These are phyloP conservation scores for Ataeniobius toweri DNA, from an alignment of 2,797 vertebrate species.

Conservation along the genomic window DNA sequence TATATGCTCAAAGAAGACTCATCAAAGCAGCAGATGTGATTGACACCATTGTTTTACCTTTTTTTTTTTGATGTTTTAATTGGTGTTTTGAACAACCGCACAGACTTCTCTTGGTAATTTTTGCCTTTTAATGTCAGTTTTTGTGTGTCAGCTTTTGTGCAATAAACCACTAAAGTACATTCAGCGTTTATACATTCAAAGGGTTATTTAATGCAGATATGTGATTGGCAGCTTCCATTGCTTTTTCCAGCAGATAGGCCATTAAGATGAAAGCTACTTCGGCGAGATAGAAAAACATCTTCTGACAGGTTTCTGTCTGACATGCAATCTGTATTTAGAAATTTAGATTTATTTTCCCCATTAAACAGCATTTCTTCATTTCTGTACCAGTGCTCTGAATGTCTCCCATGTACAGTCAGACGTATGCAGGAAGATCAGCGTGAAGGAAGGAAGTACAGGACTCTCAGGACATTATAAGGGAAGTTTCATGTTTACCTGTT, in stretches of 20 bases:
- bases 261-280: constrained; percentile 7
- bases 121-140: background rate
- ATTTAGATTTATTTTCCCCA: background rate
- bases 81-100: background rate
- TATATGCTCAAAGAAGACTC: background rate
- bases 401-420: constrained; percentile 12
- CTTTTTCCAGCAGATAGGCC: background rate
- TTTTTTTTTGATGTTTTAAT: background rate
- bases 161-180: background rate
- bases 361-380: background rate
- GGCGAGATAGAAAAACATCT: background rate
- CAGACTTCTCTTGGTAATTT: background rate
- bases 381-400: constrained; percentile 31
- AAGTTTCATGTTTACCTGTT: constrained; percentile 23
- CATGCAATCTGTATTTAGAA: background rate
- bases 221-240: background rate
- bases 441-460: constrained; percentile 42
- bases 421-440: constrained; percentile 30
- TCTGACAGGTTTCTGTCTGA: background rate
- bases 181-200: constrained; percentile 1
- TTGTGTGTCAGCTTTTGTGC: background rate
- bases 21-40: background rate
- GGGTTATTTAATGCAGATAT: constrained; percentile 2
- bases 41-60: background rate
- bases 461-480: constrained; percentile 47